Base-by-base conservation (phyloP, 2,113 vertebrate genomes). In the Barbus barbus region DNA sequence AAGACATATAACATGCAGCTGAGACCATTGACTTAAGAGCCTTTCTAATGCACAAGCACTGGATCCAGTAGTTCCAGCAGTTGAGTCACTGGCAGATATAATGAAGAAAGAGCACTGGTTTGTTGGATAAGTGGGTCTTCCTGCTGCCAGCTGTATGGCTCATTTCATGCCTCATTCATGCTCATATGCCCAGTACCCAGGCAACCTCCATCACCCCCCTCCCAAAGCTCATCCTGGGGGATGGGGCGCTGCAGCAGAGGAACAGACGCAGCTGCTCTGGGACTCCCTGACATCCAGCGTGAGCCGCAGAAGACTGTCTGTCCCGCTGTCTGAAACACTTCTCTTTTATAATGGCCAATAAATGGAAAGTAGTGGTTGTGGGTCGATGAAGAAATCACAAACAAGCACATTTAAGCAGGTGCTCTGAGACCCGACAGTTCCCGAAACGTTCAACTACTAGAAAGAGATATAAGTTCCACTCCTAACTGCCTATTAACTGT, bases 191-290 rank as follows among this genome's bases (percentile, higher is more conserved):
- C 31, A 36, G 28, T 33, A 60, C 20, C 74, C 74, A 53, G n/a
- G n/a, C n/a, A n/a, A n/a, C n/a, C n/a, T n/a, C n/a, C n/a, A n/a
- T n/a, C n/a, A n/a, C n/a, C n/a, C n/a, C n/a, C n/a, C n/a, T n/a
- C 20, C 74, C 74, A 53, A 9, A 58, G 53, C 53, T 58, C 22
- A 58, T 58, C 53, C 28, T 44, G 36, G 41, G 82, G 24, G 60
- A 63, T 36, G 60, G 56, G 58, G 14, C 20, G 5, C 31, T n/a
- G 9, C 48, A 56, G n/a, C 44, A 84, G 63, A 9, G 44, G 79
- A 69, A 69, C 24, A 73, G 38, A 44, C 9, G 38, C 76, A 79
- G 76, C 77, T 84, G 67, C n/a, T 79, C 65, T 46, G 83, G 75
- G 36, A 84, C 83, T 33, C 61, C 41, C 22, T 61, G 73, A 12